Evolutionary conservation across 1,140 invertebrate genomes (phyloP).

Genomic region (Anagrus nilaparvatae): DNA sequence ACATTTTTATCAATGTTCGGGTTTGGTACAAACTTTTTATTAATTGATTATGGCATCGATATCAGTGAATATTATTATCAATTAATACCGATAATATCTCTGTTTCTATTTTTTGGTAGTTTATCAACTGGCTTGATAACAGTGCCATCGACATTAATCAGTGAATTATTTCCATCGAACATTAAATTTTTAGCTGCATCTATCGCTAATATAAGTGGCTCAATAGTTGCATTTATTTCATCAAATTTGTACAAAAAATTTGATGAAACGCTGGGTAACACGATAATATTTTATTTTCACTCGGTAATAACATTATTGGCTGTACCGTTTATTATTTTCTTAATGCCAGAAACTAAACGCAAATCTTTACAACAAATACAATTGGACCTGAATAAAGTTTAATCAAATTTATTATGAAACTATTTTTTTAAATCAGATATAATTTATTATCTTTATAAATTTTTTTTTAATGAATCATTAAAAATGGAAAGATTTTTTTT

Average conservation of each 20-base stretch:
- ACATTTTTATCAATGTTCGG: conserved; percentile 43
- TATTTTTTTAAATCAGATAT: too few relatives aligned
- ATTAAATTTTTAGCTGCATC: conserved; percentile 56
- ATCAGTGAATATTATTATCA: conserved; percentile 22
- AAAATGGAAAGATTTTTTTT: too few relatives aligned
- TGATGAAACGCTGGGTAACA: conserved; percentile 42
- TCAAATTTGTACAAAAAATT: conserved; percentile 61
- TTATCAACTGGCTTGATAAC: conserved; percentile 51
- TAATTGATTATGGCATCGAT: conserved; percentile 41
- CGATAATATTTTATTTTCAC: conserved; percentile 18
- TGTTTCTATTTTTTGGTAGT: conserved; percentile 15
- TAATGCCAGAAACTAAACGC: conserved; percentile 71
- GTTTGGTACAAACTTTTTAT: conserved; percentile 51
- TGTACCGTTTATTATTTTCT: conserved; percentile 50
- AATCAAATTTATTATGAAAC: too few relatives aligned
- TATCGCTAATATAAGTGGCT: conserved; percentile 58
- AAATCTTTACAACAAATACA: conserved; percentile 49
- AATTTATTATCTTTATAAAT: too few relatives aligned
- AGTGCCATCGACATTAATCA: conserved; percentile 58
- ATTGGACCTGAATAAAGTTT: conserved; percentile 7
- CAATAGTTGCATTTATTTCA: conserved; percentile 58
- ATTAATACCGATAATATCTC: conserved; percentile 16
- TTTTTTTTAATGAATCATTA: too few relatives aligned
- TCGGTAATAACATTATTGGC: conserved; percentile 43
- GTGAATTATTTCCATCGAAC: conserved; percentile 62